Conservation (phyloP, 2,113 vertebrate species). For the Aphelocoma coerulescens region DNA sequence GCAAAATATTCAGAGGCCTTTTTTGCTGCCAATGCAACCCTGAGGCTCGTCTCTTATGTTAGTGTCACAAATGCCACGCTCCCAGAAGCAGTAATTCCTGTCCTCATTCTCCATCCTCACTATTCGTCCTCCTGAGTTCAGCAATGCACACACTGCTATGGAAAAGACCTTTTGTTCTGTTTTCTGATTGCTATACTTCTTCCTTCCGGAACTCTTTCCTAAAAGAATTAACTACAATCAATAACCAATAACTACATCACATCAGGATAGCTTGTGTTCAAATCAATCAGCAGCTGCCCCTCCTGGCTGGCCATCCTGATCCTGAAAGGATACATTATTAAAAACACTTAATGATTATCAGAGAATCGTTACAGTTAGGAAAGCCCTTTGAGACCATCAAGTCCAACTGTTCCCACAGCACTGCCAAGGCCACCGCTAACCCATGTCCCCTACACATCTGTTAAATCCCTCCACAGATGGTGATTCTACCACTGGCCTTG, state of each 20-base stretch:
- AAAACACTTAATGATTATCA: background rate
- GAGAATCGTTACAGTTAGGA: background rate
- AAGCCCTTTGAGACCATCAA: background rate
- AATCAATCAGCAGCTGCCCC: background rate
- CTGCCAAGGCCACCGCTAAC: background rate
- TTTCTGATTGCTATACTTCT: background rate
- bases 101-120: constrained; percentile 25
- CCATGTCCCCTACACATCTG: background rate
- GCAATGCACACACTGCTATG: constrained; percentile 3
- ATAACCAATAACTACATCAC: no score
- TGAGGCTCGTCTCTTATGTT: constrained; percentile 41
- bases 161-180: background rate
- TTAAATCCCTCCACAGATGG: background rate
- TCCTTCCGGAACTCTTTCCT: constrained; percentile 43
- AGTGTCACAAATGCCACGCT: constrained; percentile 5
- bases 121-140: constrained; percentile 64
- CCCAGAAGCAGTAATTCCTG: background rate
- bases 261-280: background rate
- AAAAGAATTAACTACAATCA: background rate
- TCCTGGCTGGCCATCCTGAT: background rate
- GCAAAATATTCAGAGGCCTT: background rate
- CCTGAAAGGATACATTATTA: background rate
- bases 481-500: background rate
- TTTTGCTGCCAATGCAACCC: background rate
- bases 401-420: background rate